Evolutionary conservation across 92 coral and sea anemone species (phyloP), one percentile per base, ranked within the genome.

Genomic region (Umimayanthus chanpuru): DNA sequence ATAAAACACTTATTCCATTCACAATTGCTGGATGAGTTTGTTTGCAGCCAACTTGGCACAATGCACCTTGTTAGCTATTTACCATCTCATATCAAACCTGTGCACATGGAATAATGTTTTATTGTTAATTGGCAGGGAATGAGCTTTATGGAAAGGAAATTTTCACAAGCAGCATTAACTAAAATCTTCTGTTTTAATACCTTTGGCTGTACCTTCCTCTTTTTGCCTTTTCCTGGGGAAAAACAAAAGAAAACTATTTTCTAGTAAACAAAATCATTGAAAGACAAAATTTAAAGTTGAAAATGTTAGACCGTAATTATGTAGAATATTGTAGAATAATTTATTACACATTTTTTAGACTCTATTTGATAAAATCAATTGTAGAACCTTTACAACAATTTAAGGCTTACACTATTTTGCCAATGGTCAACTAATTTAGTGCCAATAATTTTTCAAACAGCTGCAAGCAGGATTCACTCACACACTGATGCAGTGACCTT

Each of bases 171-270:
- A 55, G 7, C 5, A 38, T 68, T 68, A 29, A 23, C 4, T 68
- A 0, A 5, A 5, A 5, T 44, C 10, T 0, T 68, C n/a, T 28
- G 40, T 71, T 10, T 38, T 85, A 38, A 9, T 29, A 87, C 90
- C 85, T 87, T 87, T 18, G 80, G 28, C 30, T 81, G 41, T 78
- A 81, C 75, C 50, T 89, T 89, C 28, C 92, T 77, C 49, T 89
- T 89, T 28, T 67, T 83, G 38, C 86, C 75, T 72, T 89, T 89
- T 29, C 89, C 78, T 85, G 56, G 21, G 21, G 40, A 20, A 47
- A 38, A 64, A 30, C 2, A 32, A 32, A 88, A 4, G 25, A 50
- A 9, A 50, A 18, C 18, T 4, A 18, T 61, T 61, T 61, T 16
- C 67, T 11, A 16, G 67, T 43, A 5, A 43, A 43, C 49, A 43